Base-by-base conservation (phyloP, 2,888 invertebrate genomes). In the Trypoxylon attenuatum region DNA sequence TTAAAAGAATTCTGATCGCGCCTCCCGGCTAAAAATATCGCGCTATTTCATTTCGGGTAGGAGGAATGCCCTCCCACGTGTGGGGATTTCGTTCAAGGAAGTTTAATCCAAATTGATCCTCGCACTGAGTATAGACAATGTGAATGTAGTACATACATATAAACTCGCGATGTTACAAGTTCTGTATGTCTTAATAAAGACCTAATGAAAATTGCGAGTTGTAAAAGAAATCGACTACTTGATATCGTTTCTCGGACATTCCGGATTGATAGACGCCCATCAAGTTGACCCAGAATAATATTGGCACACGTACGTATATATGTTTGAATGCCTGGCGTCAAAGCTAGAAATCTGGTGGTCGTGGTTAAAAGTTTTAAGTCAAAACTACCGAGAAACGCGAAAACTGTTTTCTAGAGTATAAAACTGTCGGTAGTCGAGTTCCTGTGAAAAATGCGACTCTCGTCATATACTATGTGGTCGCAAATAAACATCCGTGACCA, bases 401-500 rank as follows among this genome's bases (percentile, higher is more conserved):
- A 67, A 66, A n/a, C 61, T 58, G 69, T 77, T 79, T 71, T 76
- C 71, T 70, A 38, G 57, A 57, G 67, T 65, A 71, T 65, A 57
- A 67, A 69, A 67, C 64, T 67, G 58, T 62, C 66, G 60, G 27
- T 21, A 41, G 51, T 62, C 58, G 52, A 18, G 46, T 45, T 56
- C n/a, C 29, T 45, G 45, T 74, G 76, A 78, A 77, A 80, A 80
- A 76, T 77, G 72, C 57, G n/a, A n/a, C n/a, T n/a, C n/a, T n/a
- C n/a, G n/a, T n/a, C n/a, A n/a, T n/a, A n/a, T n/a, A 39, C 50
- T 43, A 45, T 53, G 64, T 65, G 67, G 55, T 56, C 67, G 73
- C 66, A 79, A 78, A 80, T 80, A 80, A 80, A 80, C 69, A 78
- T 78, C 70, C 69, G 69, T 67, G 62, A 69, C 65, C 50, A 69